Conservation (phyloP, 2,888 invertebrate genomes). For the Tachina grossa region DNA sequence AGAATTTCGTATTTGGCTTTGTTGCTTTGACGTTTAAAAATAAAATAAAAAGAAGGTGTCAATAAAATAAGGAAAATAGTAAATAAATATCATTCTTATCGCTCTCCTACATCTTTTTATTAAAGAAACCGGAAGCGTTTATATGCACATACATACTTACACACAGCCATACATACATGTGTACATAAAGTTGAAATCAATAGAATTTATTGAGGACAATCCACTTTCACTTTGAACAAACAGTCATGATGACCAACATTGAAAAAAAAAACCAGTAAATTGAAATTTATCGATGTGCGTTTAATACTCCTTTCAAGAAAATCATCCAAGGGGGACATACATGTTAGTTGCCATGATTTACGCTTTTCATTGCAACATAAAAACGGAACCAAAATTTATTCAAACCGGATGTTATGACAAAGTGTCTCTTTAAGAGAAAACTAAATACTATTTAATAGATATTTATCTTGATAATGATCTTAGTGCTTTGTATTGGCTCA, state of each 20-base stretch:
- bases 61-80: slow-evolving; percentile 59
- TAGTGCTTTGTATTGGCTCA: slow-evolving; percentile 10
- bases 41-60: slow-evolving; percentile 56
- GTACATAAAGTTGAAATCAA: slow-evolving; percentile 43
- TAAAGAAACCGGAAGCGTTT: slow-evolving; percentile 63
- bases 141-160: slow-evolving; percentile 28
- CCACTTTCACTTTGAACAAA: slow-evolving; percentile 13
- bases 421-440: slow-evolving; percentile 43
- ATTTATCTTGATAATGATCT: slow-evolving; percentile 61
- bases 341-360: slow-evolving; percentile 24
- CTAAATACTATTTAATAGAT: slow-evolving; percentile 54
- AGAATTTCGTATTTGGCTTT: slow-evolving; percentile 25
- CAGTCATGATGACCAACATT: slow-evolving; percentile 6
- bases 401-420: slow-evolving; percentile 69
- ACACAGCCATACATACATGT: slow-evolving; percentile 21
- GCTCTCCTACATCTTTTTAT: slow-evolving; percentile 6
- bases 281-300: slow-evolving; percentile 37
- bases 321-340: slow-evolving; percentile 8
- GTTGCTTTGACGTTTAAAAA: slow-evolving; percentile 19
- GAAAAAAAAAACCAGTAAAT: neutral
- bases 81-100: slow-evolving; percentile 51
- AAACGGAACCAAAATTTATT: slow-evolving; percentile 69
- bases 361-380: slow-evolving; percentile 33
- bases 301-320: slow-evolving; percentile 87
- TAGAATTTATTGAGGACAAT: slow-evolving; percentile 86